These are phyloP conservation scores for Pogonomyrmex californicus DNA, from an alignment of 1,140 invertebrate species.

Conservation along the genomic window DNA sequence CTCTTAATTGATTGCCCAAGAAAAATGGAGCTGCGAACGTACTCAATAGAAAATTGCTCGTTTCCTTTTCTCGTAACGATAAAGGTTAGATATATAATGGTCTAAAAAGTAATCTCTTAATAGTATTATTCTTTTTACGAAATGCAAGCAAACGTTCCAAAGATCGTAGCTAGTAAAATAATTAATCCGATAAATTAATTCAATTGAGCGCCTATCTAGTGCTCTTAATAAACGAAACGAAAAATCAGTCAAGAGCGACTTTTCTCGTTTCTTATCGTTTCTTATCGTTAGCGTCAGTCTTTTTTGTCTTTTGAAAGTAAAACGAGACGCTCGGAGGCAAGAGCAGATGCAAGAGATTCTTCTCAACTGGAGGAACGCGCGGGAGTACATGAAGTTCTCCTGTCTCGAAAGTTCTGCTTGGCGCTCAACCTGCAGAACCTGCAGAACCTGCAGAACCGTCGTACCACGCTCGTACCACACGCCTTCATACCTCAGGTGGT, in stretches of 20 bases:
- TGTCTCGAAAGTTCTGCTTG: slow-evolving; percentile 68
- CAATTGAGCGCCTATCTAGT: neutral
- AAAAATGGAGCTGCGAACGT: slow-evolving; percentile 22
- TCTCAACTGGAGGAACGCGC: neutral
- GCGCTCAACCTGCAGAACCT: slow-evolving; percentile 29
- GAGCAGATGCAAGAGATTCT: slow-evolving; percentile 42
- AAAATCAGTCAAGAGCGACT: neutral
- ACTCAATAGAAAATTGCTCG: slow-evolving; percentile 40
- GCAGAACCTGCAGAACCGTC: slow-evolving; percentile 17
- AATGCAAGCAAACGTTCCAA: neutral
- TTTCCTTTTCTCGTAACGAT: slow-evolving; percentile 24
- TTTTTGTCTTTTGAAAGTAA: neutral
- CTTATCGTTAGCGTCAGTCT: neutral
- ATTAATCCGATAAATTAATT: neutral
- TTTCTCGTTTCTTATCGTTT: slow-evolving; percentile 2
- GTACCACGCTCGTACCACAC: slow-evolving; percentile 6
- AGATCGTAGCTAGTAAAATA: neutral
- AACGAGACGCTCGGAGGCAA: neutral
- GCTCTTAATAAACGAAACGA: neutral
- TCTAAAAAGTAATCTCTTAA: slow-evolving; percentile 41
- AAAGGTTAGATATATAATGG: neutral
- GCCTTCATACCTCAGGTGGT: slow-evolving; percentile 18
- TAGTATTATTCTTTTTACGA: neutral
- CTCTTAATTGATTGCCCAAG: slow-evolving; percentile 42
- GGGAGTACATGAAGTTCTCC: slow-evolving; percentile 51